These are phyloP conservation scores for Etia nguti DNA, from an alignment of 2,113 vertebrate species.

Conservation along the genomic window DNA sequence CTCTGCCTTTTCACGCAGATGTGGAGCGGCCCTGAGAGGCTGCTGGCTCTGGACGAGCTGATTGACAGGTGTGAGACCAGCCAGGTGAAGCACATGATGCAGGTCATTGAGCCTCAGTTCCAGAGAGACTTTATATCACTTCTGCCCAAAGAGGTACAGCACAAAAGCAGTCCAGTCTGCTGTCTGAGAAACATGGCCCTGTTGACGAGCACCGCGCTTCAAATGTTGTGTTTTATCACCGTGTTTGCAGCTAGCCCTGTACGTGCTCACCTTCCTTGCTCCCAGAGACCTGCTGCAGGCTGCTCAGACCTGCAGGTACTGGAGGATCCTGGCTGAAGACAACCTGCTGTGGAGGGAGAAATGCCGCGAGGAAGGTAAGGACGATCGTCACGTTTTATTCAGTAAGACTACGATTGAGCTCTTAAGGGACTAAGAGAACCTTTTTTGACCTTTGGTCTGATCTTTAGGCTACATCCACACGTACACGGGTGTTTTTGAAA, in stretches of 20 bases:
- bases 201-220: background rate
- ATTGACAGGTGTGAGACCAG: conserved; percentile 93
- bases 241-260: conserved; percentile 83
- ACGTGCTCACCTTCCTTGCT: conserved; percentile 94
- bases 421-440: background rate
- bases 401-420: fast-evolving
- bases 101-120: conserved; percentile 98
- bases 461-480: too few species aligned
- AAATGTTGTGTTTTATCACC: background rate
- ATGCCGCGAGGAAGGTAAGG: conserved; percentile 91
- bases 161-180: background rate
- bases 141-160: conserved; percentile 93
- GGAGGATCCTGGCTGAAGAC: conserved; percentile 95
- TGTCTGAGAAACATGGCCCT: background rate
- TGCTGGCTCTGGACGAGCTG: conserved; percentile 93
- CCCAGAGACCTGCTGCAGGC: conserved; percentile 94
- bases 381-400: background rate
- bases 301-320: conserved; percentile 95
- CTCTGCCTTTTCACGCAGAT: background rate
- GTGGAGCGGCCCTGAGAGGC: conserved; percentile 85
- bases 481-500: too few species aligned
- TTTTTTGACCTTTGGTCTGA: background rate
- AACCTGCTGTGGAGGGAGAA: conserved; percentile 99
- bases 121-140: conserved; percentile 98
- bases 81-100: conserved; percentile 99